phyloP scores from a whole-genome alignment of 2,797 vertebrate species.

The Coregonus ussuriensis region DNA sequence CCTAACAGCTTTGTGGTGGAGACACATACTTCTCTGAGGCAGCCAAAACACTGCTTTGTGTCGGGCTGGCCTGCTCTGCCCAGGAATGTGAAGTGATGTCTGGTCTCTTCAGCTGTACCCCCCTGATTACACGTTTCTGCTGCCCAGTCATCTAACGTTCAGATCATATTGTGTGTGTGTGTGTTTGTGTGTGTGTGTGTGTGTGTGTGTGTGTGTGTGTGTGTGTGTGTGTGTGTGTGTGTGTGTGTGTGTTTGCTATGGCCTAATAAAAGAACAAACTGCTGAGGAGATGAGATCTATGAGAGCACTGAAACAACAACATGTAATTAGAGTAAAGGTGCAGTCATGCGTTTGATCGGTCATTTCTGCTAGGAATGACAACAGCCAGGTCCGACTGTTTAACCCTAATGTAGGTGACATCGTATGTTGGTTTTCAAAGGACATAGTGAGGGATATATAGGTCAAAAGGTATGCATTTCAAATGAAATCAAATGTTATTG shows the following conservation, averaged over 20 bases:
- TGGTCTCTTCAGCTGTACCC: slow-evolving; percentile 10
- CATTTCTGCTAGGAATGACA: slow-evolving; percentile 45
- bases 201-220: too few species aligned
- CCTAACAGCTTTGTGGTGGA: slow-evolving; percentile 37
- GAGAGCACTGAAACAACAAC: neutral
- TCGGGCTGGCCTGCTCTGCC: slow-evolving; percentile 15
- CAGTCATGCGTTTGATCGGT: slow-evolving; percentile 11
- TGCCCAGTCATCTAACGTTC: too few species aligned
- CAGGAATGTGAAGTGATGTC: slow-evolving; percentile 14
- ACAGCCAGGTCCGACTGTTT: slow-evolving; percentile 48
- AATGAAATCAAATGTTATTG: slow-evolving; percentile 9
- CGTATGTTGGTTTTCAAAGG: slow-evolving; percentile 26
- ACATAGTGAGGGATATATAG: neutral
- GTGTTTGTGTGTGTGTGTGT: too few species aligned
- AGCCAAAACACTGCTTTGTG: slow-evolving; percentile 44
- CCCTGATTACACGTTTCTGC: neutral
- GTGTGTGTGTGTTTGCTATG: too few species aligned
- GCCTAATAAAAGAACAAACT: too few species aligned
- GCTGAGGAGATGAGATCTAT: too few species aligned
- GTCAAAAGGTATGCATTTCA: slow-evolving; percentile 14
- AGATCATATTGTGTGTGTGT: too few species aligned
- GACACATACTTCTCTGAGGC: slow-evolving; percentile 24
- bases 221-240: too few species aligned
- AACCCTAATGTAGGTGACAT: slow-evolving; percentile 35
- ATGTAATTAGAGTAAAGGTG: neutral